Evolutionary conservation across 2,113 vertebrate genomes (phyloP).

Genomic region (Xiphophorus hellerii): DNA sequence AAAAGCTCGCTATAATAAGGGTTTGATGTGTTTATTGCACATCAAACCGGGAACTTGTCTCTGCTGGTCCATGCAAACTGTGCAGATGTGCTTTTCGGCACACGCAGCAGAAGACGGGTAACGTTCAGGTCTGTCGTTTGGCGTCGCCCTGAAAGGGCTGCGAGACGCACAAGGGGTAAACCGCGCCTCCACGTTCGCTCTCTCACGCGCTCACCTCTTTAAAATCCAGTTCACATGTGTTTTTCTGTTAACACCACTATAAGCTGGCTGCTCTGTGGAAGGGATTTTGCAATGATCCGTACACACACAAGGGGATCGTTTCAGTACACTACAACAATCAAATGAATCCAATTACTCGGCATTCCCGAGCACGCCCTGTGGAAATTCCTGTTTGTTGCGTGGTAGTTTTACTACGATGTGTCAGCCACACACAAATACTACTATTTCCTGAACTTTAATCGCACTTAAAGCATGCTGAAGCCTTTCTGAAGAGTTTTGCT

Average conservation of each 20-base stretch:
- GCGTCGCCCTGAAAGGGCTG: slow-evolving; percentile 29
- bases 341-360: slow-evolving; percentile 57
- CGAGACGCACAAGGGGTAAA: slow-evolving; percentile 16
- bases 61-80: slow-evolving; percentile 47
- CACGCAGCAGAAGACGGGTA: slow-evolving; percentile 37
- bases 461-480: slow-evolving; percentile 24
- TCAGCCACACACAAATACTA: slow-evolving; percentile 38
- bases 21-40: slow-evolving; percentile 53
- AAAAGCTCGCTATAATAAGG: slow-evolving; percentile 31
- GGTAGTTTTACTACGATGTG: slow-evolving; percentile 42
- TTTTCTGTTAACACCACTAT: slow-evolving; percentile 51
- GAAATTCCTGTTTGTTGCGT: slow-evolving; percentile 48
- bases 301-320: slow-evolving; percentile 49
- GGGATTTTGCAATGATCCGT: slow-evolving; percentile 55
- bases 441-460: slow-evolving; percentile 53
- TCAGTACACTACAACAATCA: slow-evolving; percentile 48
- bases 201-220: slow-evolving; percentile 39
- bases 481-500: slow-evolving; percentile 15
- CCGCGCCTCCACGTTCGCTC: slow-evolving; percentile 8
- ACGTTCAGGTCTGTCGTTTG: slow-evolving; percentile 57
- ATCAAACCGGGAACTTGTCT: slow-evolving; percentile 51
- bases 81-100: slow-evolving; percentile 33
- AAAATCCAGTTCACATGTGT: slow-evolving; percentile 61
- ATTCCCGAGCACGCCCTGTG: slow-evolving; percentile 54
- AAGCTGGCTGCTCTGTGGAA: slow-evolving; percentile 44